Evolutionary conservation across 2,888 invertebrate species (phyloP).

Genomic region (Cerastoderma edule): DNA sequence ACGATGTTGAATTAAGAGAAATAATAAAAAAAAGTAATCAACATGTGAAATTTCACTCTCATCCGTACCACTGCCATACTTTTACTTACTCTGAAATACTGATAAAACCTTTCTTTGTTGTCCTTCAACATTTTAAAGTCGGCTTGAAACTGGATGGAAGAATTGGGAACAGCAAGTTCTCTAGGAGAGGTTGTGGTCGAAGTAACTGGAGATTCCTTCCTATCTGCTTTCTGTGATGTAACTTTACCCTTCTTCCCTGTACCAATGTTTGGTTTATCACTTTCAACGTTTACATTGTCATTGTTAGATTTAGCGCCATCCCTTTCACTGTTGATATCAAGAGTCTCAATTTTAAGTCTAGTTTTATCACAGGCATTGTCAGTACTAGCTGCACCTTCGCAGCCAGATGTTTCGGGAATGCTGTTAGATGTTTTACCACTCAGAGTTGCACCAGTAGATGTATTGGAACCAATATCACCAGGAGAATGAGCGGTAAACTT

Average conservation of each 20-base stretch:
- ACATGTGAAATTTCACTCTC: no score
- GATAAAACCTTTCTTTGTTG: slow-evolving; percentile 70
- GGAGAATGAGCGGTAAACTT: slow-evolving; percentile 61
- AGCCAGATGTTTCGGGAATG: neutral
- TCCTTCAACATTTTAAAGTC: slow-evolving; percentile 78
- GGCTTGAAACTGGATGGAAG: slow-evolving; percentile 80
- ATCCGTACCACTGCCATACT: no score
- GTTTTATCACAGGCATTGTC: slow-evolving; percentile 18
- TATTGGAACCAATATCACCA: slow-evolving; percentile 39
- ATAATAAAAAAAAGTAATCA: no score
- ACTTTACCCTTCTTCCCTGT: neutral
- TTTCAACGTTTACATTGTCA: neutral
- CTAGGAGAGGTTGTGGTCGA: slow-evolving; percentile 27
- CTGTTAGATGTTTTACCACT: slow-evolving; percentile 4
- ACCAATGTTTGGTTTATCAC: neutral
- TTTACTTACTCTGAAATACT: slow-evolving; percentile 80
- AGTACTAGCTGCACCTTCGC: slow-evolving; percentile 8
- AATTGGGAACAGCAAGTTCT: slow-evolving; percentile 61
- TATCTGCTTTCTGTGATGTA: neutral
- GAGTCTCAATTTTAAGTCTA: slow-evolving; percentile 6
- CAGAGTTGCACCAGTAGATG: neutral
- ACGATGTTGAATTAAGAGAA: no score
- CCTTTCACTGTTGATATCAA: neutral
- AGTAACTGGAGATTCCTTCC: neutral
- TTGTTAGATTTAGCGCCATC: neutral